phyloP scores from a whole-genome alignment of 2,888 invertebrate species.

The Lasioglossum figueresi region DNA sequence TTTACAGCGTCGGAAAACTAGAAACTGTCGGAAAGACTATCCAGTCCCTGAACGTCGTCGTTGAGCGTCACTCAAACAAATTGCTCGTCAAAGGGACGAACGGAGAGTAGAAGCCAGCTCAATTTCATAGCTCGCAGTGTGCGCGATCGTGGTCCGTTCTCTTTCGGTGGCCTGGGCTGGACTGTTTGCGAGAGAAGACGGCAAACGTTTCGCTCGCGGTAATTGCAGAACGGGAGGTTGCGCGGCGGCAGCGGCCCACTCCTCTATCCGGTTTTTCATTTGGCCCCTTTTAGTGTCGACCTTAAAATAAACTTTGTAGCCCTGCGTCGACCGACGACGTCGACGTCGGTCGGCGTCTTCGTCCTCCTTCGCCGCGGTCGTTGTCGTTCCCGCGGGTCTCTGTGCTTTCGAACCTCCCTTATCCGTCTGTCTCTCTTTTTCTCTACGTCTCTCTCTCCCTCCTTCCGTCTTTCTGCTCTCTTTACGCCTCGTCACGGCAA shows the following conservation, averaged over 20 bases:
- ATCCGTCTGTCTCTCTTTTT: constrained; percentile 1
- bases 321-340: constrained; percentile 37
- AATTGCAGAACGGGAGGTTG: constrained; percentile 67
- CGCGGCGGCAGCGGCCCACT: constrained; percentile 41
- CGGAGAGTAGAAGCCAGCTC: neutral
- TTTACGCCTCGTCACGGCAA: constrained; percentile 48
- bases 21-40: neutral
- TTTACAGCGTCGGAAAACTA: neutral
- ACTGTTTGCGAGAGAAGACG: constrained; percentile 28
- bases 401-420: constrained; percentile 16
- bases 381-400: constrained; percentile 29
- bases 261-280: constrained; percentile 72
- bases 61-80: constrained; percentile 22
- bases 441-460: neutral
- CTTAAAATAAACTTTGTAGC: constrained; percentile 75
- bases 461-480: constrained; percentile 6
- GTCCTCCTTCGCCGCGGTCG: constrained; percentile 21
- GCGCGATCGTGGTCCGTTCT: constrained; percentile 2
- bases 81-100: constrained; percentile 30
- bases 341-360: constrained; percentile 32
- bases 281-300: constrained; percentile 73
- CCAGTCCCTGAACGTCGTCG: neutral
- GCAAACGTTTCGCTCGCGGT: constrained; percentile 58
- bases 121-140: constrained; percentile 9
- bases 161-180: constrained; percentile 11